A percentile compares a stretch with the other conserved stretches of the same genome.
phyloP scores from a whole-genome alignment of 2,888 invertebrate species.

The Heliconius aoede region DNA sequence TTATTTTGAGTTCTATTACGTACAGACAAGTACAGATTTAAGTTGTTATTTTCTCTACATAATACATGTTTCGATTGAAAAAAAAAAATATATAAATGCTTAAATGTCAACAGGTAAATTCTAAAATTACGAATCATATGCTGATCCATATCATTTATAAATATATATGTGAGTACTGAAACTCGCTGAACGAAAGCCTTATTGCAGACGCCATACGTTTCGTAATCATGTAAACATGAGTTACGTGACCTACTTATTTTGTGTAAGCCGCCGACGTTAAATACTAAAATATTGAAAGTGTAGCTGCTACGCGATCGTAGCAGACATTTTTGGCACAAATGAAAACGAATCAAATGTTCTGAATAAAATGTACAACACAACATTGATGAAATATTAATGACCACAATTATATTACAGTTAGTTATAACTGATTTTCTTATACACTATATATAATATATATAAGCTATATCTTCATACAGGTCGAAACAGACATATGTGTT shows the following conservation, averaged over 20 bases:
- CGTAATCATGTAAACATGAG: slow-evolving; percentile 19
- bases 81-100: no score
- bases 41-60: no score
- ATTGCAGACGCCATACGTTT: slow-evolving; percentile 12
- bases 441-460: no score
- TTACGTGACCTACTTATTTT: slow-evolving; percentile 19
- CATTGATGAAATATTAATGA: no score
- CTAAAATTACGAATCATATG: neutral
- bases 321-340: slow-evolving; percentile 9
- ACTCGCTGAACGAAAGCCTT: slow-evolving; percentile 2
- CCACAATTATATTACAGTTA: no score
- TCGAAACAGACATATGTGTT: no score
- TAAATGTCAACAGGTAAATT: no score
- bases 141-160: neutral
- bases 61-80: no score
- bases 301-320: slow-evolving; percentile 1
- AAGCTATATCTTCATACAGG: no score
- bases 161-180: neutral
- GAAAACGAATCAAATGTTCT: neutral
- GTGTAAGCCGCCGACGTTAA: slow-evolving; percentile 15
- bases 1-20: no score
- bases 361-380: neutral
- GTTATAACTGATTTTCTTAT: no score
- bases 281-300: slow-evolving; percentile 15
- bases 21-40: no score